phyloP scores from a whole-genome alignment of 2,888 invertebrate species.

The Coleophora deauratella region DNA sequence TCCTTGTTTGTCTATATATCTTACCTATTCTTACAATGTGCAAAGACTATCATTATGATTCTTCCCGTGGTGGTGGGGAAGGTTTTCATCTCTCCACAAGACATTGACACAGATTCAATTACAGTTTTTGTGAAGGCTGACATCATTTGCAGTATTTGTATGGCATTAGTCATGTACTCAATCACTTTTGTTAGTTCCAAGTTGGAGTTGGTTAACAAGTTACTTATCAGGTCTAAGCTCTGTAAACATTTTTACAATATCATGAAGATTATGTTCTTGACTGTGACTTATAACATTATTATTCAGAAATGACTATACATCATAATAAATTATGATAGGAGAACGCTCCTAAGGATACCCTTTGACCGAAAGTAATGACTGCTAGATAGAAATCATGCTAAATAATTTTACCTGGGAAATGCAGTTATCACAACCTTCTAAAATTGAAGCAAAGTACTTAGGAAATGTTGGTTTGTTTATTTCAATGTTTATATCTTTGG shows the following conservation, averaged over 20 bases:
- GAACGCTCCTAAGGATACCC: slow-evolving; percentile 10
- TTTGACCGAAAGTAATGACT: no score
- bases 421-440: slow-evolving; percentile 41
- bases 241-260: slow-evolving; percentile 24
- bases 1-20: slow-evolving; percentile 11
- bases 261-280: neutral
- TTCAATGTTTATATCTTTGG: slow-evolving; percentile 16
- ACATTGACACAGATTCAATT: slow-evolving; percentile 33
- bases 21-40: slow-evolving; percentile 68
- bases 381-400: no score
- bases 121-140: slow-evolving; percentile 37
- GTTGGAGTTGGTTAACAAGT: slow-evolving; percentile 24
- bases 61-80: slow-evolving; percentile 43
- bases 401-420: slow-evolving; percentile 49
- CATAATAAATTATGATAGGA: neutral
- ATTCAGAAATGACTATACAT: no score
- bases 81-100: slow-evolving; percentile 31
- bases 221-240: slow-evolving; percentile 35
- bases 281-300: no score
- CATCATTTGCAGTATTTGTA: slow-evolving; percentile 36
- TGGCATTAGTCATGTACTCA: slow-evolving; percentile 37
- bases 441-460: slow-evolving; percentile 26
- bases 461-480: slow-evolving; percentile 24
- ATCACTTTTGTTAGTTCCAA: slow-evolving; percentile 24
- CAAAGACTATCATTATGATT: slow-evolving; percentile 53